Evolutionary conservation across 2,113 vertebrate species (phyloP).

Genomic region (Podocnemis expansa): DNA sequence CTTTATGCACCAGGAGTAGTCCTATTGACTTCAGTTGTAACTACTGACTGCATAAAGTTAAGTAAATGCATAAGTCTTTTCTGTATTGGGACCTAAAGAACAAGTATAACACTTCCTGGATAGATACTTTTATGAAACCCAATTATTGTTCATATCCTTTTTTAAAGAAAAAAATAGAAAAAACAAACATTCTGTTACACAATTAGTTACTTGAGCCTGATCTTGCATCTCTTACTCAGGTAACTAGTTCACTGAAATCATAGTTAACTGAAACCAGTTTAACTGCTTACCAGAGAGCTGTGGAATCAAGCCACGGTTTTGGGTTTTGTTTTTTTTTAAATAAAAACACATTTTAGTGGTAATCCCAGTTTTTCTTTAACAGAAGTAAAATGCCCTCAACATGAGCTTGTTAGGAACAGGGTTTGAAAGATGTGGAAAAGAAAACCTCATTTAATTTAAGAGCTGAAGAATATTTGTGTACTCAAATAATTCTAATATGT

Average conservation of each 20-base stretch:
- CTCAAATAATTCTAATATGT: slow-evolving; percentile 26
- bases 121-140: background rate
- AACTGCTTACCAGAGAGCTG: slow-evolving; percentile 10
- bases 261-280: background rate
- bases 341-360: background rate
- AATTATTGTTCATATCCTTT: background rate
- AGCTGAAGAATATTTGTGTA: slow-evolving; percentile 14
- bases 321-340: background rate
- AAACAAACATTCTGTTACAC: background rate
- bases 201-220: background rate
- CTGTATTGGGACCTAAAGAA: background rate
- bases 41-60: accelerated
- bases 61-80: accelerated
- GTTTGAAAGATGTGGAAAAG: slow-evolving; percentile 4
- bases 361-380: slow-evolving; percentile 24
- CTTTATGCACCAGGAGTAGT: background rate
- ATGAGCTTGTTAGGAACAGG: background rate
- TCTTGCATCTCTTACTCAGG: slow-evolving; percentile 8
- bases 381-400: background rate
- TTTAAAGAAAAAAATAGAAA: background rate
- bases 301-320: background rate
- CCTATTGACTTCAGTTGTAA: background rate
- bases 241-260: background rate
- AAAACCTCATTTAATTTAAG: slow-evolving; percentile 4
- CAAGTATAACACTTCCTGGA: background rate